Evolutionary conservation across 2,797 vertebrate genomes (phyloP).

Genomic region (Arrhamphus sclerolepis): DNA sequence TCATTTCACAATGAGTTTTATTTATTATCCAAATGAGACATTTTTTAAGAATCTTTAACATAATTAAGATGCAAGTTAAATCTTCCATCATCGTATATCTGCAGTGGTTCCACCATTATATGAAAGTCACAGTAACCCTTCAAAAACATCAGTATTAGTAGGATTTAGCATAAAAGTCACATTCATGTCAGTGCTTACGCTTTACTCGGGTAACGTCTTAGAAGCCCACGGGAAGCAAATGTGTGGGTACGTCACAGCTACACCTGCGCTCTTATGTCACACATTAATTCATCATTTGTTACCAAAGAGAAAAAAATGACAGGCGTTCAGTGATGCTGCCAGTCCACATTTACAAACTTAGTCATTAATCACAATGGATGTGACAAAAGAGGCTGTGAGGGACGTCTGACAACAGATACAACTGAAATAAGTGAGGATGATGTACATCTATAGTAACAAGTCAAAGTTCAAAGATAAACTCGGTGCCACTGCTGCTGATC

Average conservation of each 20-base stretch:
- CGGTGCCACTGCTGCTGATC: too few species aligned
- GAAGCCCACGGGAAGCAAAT: not conserved
- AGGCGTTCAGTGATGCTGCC: not conserved
- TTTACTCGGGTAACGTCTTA: not conserved
- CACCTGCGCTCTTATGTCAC: slow-evolving; percentile 8
- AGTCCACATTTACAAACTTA: slow-evolving; percentile 18
- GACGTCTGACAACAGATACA: slow-evolving; percentile 16
- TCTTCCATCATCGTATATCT: not conserved
- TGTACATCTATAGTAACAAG: too few species aligned
- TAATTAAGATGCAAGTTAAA: not conserved
- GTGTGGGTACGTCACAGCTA: not conserved
- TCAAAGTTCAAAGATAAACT: too few species aligned
- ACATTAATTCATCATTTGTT: slow-evolving; percentile 4
- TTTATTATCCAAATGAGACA: slow-evolving; percentile 51
- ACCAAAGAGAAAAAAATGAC: slow-evolving; percentile 4
- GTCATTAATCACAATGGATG: slow-evolving; percentile 9
- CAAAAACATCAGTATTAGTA: slow-evolving; percentile 2
- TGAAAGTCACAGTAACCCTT: not conserved
- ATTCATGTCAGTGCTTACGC: not conserved
- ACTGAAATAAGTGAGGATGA: too few species aligned
- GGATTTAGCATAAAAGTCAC: not conserved
- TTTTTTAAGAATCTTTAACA: slow-evolving; percentile 30
- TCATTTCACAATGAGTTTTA: not conserved
- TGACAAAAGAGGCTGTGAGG: slow-evolving; percentile 1
- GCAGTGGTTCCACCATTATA: too few species aligned